phyloP scores from a whole-genome alignment of 2,797 vertebrate species.

The Epinephelus coioides region DNA sequence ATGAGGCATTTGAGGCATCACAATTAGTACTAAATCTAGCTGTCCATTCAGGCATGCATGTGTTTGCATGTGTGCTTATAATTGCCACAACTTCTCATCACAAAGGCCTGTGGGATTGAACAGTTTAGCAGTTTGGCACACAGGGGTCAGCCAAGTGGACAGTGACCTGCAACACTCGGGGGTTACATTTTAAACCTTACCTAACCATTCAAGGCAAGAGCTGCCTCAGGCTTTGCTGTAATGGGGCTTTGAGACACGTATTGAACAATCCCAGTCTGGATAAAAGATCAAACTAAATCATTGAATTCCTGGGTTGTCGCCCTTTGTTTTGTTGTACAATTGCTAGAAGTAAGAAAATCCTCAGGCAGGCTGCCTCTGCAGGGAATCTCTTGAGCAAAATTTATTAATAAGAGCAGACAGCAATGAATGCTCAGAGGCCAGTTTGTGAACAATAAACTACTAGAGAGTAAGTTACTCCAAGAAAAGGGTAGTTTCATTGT shows the following conservation, averaged over 20 bases:
- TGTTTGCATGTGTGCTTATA: constrained; percentile 44
- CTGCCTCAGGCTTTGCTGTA: constrained; percentile 38
- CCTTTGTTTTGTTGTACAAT: constrained; percentile 36
- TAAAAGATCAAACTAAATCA: constrained; percentile 42
- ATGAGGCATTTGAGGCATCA: constrained; percentile 37
- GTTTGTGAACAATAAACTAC: constrained; percentile 25
- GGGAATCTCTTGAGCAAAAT: constrained; percentile 44
- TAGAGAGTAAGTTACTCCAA: neutral
- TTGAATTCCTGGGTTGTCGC: constrained; percentile 23
- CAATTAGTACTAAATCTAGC: constrained; percentile 56
- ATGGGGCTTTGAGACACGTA: constrained; percentile 33
- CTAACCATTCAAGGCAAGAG: constrained; percentile 6
- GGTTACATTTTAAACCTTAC: constrained; percentile 24
- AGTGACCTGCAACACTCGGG: neutral
- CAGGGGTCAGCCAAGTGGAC: constrained; percentile 34
- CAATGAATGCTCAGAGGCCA: constrained; percentile 34
- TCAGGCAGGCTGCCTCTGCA: constrained; percentile 25
- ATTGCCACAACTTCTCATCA: constrained; percentile 62
- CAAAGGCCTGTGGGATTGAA: constrained; percentile 46
- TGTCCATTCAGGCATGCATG: constrained; percentile 9
- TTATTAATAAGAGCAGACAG: constrained; percentile 46
- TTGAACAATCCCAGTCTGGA: constrained; percentile 37
- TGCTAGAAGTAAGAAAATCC: constrained; percentile 17
- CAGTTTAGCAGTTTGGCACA: constrained; percentile 35
- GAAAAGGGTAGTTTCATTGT: constrained; percentile 26